Conservation (phyloP, 2,888 invertebrate genomes). For the Plebejus melissa region DNA sequence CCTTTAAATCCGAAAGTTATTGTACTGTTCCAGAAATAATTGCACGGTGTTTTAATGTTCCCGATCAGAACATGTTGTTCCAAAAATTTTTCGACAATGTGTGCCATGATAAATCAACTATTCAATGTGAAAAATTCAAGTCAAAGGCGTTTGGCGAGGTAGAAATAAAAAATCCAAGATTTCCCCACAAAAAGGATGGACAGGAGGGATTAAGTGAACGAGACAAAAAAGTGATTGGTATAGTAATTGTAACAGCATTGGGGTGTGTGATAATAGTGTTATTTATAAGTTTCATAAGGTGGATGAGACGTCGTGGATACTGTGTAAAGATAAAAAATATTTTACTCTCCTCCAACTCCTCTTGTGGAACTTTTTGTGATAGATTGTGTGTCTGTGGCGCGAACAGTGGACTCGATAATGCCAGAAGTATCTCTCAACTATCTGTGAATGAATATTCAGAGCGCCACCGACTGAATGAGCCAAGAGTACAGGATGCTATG, state of each 20-base stretch:
- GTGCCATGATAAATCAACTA: constrained; percentile 71
- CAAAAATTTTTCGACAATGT: constrained; percentile 80
- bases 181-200: constrained; percentile 59
- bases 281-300: constrained; percentile 75
- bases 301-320: constrained; percentile 79
- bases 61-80: constrained; percentile 81
- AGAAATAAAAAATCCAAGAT: constrained; percentile 68
- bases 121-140: constrained; percentile 79
- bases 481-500: constrained; percentile 63
- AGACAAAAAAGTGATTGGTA: constrained; percentile 66
- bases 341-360: constrained; percentile 58
- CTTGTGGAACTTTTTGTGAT: constrained; percentile 58
- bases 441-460: constrained; percentile 82
- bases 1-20: constrained; percentile 75
- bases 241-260: constrained; percentile 75
- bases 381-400: constrained; percentile 62
- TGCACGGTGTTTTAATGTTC: constrained; percentile 82
- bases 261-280: constrained; percentile 74
- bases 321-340: constrained; percentile 65
- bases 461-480: constrained; percentile 78
- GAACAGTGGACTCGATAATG: constrained; percentile 75
- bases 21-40: constrained; percentile 80
- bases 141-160: constrained; percentile 52
- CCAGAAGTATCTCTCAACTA: constrained; percentile 79
- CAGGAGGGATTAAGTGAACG: constrained; percentile 49